Evolutionary conservation across 1,140 invertebrate species (phyloP).

Genomic region (Lepidostoma basale): DNA sequence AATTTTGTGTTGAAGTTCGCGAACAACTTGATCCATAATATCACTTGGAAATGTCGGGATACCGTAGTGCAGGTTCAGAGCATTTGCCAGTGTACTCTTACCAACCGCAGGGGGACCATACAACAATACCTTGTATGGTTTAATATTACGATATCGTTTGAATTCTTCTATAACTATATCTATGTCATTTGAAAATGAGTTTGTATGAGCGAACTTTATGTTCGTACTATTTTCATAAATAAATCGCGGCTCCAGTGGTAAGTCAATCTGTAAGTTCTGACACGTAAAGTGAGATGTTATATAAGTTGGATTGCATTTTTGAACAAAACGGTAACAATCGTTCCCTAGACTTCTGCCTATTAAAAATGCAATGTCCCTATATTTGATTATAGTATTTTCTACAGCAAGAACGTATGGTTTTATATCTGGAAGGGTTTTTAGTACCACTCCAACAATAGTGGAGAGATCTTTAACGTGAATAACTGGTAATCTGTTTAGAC

Average conservation of each 20-base stretch:
- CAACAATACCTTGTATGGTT: slow-evolving; percentile 3
- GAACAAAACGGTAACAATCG: too few relatives aligned
- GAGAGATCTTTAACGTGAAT: slow-evolving; percentile 19
- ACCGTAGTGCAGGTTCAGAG: not conserved
- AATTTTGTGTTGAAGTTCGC: slow-evolving; percentile 3
- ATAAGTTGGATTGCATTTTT: too few relatives aligned
- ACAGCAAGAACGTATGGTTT: slow-evolving; percentile 1
- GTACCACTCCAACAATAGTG: not conserved
- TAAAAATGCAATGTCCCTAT: not conserved
- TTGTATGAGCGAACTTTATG: not conserved
- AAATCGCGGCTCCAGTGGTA: not conserved
- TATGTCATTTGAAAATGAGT: slow-evolving; percentile 9
- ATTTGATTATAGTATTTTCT: not conserved
- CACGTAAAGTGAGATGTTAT: not conserved
- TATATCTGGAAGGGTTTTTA: not conserved
- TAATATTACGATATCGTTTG: not conserved
- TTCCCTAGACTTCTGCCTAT: not conserved
- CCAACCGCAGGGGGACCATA: not conserved
- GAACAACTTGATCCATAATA: not conserved
- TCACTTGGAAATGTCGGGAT: not conserved
- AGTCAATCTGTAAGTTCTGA: not conserved
- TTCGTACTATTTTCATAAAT: not conserved
- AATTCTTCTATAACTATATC: slow-evolving; percentile 4
- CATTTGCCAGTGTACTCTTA: not conserved
- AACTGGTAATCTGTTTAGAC: slow-evolving; percentile 5